Base-by-base conservation (phyloP, 2,797 vertebrate species). In the Coendou prehensilis region DNA sequence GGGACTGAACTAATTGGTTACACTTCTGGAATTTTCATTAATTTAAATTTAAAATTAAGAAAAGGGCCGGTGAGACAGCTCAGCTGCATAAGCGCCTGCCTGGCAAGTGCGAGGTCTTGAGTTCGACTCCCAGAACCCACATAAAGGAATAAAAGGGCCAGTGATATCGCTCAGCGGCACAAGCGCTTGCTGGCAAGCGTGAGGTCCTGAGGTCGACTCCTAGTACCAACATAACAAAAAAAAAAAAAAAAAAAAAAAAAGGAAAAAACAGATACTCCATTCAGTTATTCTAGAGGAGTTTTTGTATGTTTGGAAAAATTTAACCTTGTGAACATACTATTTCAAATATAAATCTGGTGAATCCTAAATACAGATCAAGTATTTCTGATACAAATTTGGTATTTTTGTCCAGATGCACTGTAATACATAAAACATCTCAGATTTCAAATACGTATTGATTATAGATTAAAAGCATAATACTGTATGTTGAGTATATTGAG, bases 11-110 rank as follows among this genome's bases (percentile, higher is more conserved):
- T 45, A 23, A 15, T 52, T 13, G 28, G 71, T 57, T 33, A 41
- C 10, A 33, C 23, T 78, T 73, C 67, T 54, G 3, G 6, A 73
- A 82, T 57, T 91, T 81, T 57, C 79, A 33, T 64, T 91, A 52
- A 93, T 89, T 57, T 82, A 52, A 89, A 89, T 71, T 93, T 81
- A 69, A 76, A 89, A 33, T 52, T 61, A 28, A 87, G 85, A 76
- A 6, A 0, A 41, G 37, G 37, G 37, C 37, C 37, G 37, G 37
- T 41, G 37, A 41, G 37, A 41, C 37, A 41, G 37, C 37, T 41
- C 37, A 41, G 37, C 37, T 41, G 37, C 37, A 41, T 41, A 41
- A 41, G 37, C 37, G 37, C 37, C 37, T 41, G 37, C 37, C 37
- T 41, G 37, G 37, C 37, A 41, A 41, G 37, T 41, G 37, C 37